Evolutionary conservation across 2,797 vertebrate species (phyloP).

Genomic region (Tauraco hartlaubi): DNA sequence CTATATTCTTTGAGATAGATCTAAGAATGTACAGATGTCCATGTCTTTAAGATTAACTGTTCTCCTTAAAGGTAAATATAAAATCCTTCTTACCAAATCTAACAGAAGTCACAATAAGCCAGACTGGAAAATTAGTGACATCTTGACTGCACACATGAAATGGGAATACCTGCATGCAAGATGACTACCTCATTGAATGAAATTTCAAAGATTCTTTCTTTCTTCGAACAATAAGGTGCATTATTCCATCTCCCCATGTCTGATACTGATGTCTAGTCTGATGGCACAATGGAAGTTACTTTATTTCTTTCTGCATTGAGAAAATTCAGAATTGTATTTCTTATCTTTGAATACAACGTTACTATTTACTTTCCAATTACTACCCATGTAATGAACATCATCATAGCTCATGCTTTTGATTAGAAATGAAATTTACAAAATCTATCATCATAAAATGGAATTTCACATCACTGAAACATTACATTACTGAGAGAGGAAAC

Average conservation of each 20-base stretch:
- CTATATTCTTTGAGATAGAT: not conserved
- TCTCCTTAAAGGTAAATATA: not conserved
- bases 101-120: not conserved
- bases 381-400: not conserved
- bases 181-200: not conserved
- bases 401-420: not conserved
- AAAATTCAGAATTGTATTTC: not conserved
- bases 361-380: not conserved
- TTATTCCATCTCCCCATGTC: not conserved
- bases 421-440: not conserved
- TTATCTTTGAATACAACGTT: not conserved
- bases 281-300: not conserved
- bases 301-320: not conserved
- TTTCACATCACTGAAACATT: not conserved
- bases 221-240: not conserved
- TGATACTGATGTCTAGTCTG: not conserved
- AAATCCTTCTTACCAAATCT: not conserved
- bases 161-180: not conserved
- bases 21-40: not conserved
- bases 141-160: not conserved
- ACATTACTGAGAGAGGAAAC: not conserved
- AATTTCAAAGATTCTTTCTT: not conserved
- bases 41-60: not conserved
- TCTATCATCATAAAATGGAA: not conserved
- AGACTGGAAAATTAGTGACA: not conserved